Base-by-base conservation (phyloP, 2,113 vertebrate genomes). In the Paratilapia polleni region DNA sequence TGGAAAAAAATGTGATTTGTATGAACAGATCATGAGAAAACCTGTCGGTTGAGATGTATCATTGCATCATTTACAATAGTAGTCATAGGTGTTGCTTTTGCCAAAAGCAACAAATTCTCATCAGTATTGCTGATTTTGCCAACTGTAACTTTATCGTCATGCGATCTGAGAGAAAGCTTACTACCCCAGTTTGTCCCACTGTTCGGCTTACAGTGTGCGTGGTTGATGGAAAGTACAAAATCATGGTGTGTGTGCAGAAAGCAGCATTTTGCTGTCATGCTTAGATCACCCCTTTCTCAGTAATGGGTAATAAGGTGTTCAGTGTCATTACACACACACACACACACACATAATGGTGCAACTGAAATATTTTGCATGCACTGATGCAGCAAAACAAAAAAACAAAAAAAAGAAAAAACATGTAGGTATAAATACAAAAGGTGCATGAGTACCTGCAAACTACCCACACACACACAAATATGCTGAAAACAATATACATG, bases 171-270 rank as follows among this genome's bases (percentile, higher is more conserved):
- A 52, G 24, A 49, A 24, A 19, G 6, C 15, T 34, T 3, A 24
- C 31, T 8, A 41, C 36, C 10, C 49, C n/a, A 36, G 1, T 36
- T 43, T 56, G 19, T 20, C 4, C 6, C 28, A 31, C 3, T 31
- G 28, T 4, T 3, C 9, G 19, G 6, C 49, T 54, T 7, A 54
- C 15, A 19, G 38, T n/a, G 10, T 14, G 20, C 24, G 2, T n/a
- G 10, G 20, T 31, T 20, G 6, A 60, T 14, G 17, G 38, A 88
- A 91, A 90, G 54, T 83, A 81, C 88, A 36, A 70, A 83, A 87
- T 90, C 85, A 90, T 19, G 34, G 56, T 73, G 85, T 47, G 26
- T 82, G 52, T 86, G 85, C 87, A 87, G 77, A 87, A 90, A 74
- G 63, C 6, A 54, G 49, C 19, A 20, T 54, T 19, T 54, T 20